Evolutionary conservation across 2,113 vertebrate genomes (phyloP).

Genomic region (Ovibos moschatus): DNA sequence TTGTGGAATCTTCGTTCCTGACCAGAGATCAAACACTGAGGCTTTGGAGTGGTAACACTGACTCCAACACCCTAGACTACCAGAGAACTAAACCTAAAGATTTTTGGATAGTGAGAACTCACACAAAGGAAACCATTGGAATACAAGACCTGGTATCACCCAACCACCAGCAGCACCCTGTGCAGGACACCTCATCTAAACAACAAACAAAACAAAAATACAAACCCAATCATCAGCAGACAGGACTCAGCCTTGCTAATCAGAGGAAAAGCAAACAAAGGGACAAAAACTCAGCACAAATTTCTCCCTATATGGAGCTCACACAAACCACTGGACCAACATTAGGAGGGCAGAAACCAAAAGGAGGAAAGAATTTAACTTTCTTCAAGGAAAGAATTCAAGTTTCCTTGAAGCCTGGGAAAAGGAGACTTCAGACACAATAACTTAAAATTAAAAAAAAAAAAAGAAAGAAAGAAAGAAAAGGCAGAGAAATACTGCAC

Average conservation of each 20-base stretch:
- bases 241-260: background rate
- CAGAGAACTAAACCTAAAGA: background rate
- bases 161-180: background rate
- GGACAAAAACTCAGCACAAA: background rate
- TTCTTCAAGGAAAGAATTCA: background rate
- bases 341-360: background rate
- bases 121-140: background rate
- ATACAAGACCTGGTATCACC: background rate
- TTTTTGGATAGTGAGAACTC: background rate
- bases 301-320: background rate
- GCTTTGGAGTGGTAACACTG: background rate
- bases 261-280: background rate
- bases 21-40: background rate
- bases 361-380: background rate
- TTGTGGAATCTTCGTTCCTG: background rate
- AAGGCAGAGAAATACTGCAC: background rate
- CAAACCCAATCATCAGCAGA: background rate
- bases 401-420: background rate
- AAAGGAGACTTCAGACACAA: background rate
- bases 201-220: background rate
- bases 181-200: accelerated
- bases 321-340: background rate
- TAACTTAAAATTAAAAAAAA: background rate
- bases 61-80: background rate
- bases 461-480: background rate